Evolutionary conservation across 2,113 vertebrate genomes (phyloP), one percentile per base, ranked within the genome.

Genomic region (Aegotheles bennettii): DNA sequence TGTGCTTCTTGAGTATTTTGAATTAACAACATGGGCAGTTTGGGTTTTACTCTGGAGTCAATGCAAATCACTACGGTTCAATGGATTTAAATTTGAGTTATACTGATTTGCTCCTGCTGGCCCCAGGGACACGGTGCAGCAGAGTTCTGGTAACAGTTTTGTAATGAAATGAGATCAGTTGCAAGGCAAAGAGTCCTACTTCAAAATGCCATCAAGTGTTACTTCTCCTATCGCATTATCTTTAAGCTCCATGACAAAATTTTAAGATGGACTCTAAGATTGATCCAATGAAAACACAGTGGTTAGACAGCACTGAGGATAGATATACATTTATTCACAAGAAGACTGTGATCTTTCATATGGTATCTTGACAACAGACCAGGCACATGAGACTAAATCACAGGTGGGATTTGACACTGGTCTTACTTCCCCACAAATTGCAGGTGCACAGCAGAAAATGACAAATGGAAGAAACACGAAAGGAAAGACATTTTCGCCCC

Each of bases 391-490:
- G 50, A 10, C 23, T 76, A 87, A 74, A 19, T 56, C 33, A 21
- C 9, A 6, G 4, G 40, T 94, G 45, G 59, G 71, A 79, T 63
- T 79, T 95, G 43, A 36, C 83, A 20, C n/a, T 6, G 35, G 36
- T 53, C 28, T 70, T 84, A 79, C 31, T 56, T 68, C 42, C 38
- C 80, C 94, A 29, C 40, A 84, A 85, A 91, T 16, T 73, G 43
- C 57, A 94, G 16, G 17, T 42, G 38, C 48, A 76, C 70, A 94
- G 63, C 89, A 77, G 82, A 95, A 94, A 95, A 61, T 84, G 64
- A 74, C 54, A 91, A 96, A 73, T 20, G 40, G 69, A 93, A 51
- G 38, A 40, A 43, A 53, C 2, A 56, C 29, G 12, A 84, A 65
- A 95, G 40, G 56, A 83, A 87, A 95, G 64, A 89, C 16, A 59